Percentiles rank a stretch among this genome's conserved stretches.
phyloP scores from a whole-genome alignment of 2,113 vertebrate species.

The Clarias batrachus region DNA sequence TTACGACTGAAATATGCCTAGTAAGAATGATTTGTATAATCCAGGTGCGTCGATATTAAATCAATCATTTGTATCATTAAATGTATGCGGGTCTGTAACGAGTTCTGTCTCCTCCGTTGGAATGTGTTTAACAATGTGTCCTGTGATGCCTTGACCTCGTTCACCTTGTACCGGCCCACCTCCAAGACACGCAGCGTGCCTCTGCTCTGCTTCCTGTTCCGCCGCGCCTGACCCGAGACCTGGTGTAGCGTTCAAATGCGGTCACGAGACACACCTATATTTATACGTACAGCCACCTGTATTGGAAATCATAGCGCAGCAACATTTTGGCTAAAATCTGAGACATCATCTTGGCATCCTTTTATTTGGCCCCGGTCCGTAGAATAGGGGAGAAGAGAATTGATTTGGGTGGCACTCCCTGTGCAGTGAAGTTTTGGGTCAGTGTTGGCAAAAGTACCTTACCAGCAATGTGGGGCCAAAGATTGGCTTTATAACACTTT shows the following conservation, averaged over 20 bases:
- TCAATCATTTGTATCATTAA: background rate
- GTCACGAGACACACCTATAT: background rate
- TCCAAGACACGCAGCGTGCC: background rate
- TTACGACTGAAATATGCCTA: background rate
- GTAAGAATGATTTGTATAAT: background rate
- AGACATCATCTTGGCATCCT: background rate
- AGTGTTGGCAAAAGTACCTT: background rate
- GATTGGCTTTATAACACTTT: background rate
- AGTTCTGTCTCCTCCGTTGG: background rate
- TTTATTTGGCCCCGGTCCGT: background rate
- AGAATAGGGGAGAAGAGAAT: background rate
- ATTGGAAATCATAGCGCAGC: background rate
- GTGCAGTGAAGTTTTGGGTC: background rate
- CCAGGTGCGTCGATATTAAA: too few species aligned
- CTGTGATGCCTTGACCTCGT: background rate
- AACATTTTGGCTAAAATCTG: background rate
- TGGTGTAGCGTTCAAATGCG: background rate
- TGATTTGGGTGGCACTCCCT: background rate
- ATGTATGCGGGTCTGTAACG: background rate
- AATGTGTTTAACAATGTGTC: constrained; percentile 1
- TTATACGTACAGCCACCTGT: background rate
- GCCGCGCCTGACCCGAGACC: background rate
- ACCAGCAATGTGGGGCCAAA: background rate
- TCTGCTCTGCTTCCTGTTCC: background rate
- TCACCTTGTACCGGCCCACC: background rate